Evolutionary conservation across 1,140 invertebrate genomes (phyloP).

Genomic region (Phthorimaea operculella): DNA sequence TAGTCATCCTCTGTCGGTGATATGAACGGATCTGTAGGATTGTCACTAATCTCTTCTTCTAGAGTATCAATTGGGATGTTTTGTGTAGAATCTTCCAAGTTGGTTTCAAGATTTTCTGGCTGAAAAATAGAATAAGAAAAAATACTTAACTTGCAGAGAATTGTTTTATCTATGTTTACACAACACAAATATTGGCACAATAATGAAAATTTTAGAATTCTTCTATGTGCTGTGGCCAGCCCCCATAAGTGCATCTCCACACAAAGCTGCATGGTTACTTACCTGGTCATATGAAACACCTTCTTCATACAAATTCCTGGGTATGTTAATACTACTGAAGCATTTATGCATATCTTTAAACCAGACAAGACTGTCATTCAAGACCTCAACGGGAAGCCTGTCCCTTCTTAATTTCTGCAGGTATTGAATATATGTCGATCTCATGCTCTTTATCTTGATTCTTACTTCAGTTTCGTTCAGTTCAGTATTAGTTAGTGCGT

Average conservation of each 20-base stretch:
- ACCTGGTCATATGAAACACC: no score
- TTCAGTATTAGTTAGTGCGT: slow-evolving; percentile 36
- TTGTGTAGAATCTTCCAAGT: slow-evolving; percentile 21
- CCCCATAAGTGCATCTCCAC: no score
- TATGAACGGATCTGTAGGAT: slow-evolving; percentile 19
- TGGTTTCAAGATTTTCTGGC: slow-evolving; percentile 12
- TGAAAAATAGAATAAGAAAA: not conserved
- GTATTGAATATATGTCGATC: slow-evolving; percentile 58
- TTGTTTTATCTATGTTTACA: no score
- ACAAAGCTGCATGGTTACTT: no score
- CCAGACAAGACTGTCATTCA: slow-evolving; percentile 47
- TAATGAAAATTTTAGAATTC: no score
- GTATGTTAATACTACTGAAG: slow-evolving; percentile 8
- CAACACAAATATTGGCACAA: no score
- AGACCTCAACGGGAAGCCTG: slow-evolving; percentile 29
- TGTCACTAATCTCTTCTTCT: no score
- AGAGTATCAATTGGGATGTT: slow-evolving; percentile 9
- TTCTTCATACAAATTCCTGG: no score
- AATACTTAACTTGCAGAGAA: no score
- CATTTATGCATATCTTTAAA: slow-evolving; percentile 46
- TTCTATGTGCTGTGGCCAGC: no score
- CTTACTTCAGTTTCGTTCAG: slow-evolving; percentile 41
- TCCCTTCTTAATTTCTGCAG: slow-evolving; percentile 47
- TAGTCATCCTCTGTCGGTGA: slow-evolving; percentile 22
- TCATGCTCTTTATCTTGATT: slow-evolving; percentile 59